phyloP scores from a whole-genome alignment of 2,888 invertebrate genomes.

The Scaptomyza parva region DNA sequence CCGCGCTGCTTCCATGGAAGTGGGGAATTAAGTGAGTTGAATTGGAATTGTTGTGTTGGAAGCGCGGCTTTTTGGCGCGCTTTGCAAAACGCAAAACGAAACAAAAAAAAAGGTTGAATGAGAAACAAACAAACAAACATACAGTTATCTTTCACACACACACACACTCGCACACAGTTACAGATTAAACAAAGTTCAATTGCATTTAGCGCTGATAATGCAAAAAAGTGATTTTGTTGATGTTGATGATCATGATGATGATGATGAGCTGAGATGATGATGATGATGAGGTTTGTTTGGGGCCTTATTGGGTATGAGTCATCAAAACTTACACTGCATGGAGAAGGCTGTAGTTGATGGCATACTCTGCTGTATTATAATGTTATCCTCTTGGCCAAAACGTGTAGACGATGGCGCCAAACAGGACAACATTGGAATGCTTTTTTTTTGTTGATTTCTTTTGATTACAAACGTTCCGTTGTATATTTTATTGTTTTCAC shows the following conservation, averaged over 20 bases:
- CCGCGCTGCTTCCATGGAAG: conserved; percentile 29
- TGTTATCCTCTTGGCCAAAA: conserved; percentile 85
- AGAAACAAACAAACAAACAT: conserved; percentile 32
- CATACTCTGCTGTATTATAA: conserved; percentile 84
- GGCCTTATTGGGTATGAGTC: not conserved
- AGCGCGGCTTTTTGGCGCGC: conserved; percentile 66
- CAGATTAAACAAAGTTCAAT: conserved; percentile 52
- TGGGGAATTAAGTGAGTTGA: conserved; percentile 2
- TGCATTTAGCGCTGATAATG: conserved; percentile 72
- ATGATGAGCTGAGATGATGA: no score
- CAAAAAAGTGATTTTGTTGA: conserved; percentile 32
- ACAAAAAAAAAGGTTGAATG: conserved; percentile 50
- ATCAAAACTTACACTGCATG: conserved; percentile 84
- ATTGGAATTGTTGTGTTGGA: conserved; percentile 32
- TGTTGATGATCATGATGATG: no score
- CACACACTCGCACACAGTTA: not conserved
- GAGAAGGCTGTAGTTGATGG: conserved; percentile 85
- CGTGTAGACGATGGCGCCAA: conserved; percentile 85
- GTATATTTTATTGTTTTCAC: conserved; percentile 16
- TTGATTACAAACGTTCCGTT: conserved; percentile 6
- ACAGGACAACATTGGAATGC: conserved; percentile 86
- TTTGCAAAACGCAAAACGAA: conserved; percentile 38
- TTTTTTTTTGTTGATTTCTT: conserved; percentile 45
- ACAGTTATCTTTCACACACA: conserved; percentile 7
- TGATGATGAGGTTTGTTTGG: not conserved